phyloP scores from a whole-genome alignment of 2,113 vertebrate species.

The Chaetodon auriga region DNA sequence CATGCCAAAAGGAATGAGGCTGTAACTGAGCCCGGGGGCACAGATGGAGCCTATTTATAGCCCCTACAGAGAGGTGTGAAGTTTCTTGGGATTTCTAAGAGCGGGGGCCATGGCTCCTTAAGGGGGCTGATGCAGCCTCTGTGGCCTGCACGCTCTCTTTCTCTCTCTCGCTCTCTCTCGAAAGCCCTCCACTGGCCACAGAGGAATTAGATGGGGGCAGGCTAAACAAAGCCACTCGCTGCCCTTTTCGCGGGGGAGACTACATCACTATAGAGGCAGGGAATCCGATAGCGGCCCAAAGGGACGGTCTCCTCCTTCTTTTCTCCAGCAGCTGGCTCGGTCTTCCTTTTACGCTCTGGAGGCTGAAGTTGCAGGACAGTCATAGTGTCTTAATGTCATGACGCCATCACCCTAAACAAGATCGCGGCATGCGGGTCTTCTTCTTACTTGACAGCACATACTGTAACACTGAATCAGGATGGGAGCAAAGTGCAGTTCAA shows the following conservation, averaged over 20 bases:
- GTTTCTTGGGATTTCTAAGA: slow-evolving; percentile 86
- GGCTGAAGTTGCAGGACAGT: slow-evolving; percentile 10
- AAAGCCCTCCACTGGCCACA: slow-evolving; percentile 64
- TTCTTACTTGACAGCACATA: slow-evolving; percentile 1
- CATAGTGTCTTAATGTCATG: slow-evolving; percentile 15
- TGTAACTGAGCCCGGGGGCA: slow-evolving; percentile 84
- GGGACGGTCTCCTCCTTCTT: slow-evolving; percentile 27
- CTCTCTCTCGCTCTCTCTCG: slow-evolving; percentile 49
- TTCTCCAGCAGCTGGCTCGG: slow-evolving; percentile 31
- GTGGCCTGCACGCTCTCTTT: slow-evolving; percentile 54
- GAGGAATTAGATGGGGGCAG: slow-evolving; percentile 69
- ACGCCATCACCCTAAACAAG: slow-evolving; percentile 36
- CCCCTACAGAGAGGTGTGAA: slow-evolving; percentile 81
- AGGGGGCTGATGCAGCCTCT: slow-evolving; percentile 76
- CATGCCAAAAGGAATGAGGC: slow-evolving; percentile 81
- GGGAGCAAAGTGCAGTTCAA: background rate
- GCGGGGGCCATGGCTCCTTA: slow-evolving; percentile 81
- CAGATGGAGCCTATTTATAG: slow-evolving; percentile 88
- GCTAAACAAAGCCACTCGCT: slow-evolving; percentile 80
- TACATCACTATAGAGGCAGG: slow-evolving; percentile 54
- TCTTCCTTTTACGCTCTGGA: slow-evolving; percentile 39
- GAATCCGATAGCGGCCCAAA: slow-evolving; percentile 40
- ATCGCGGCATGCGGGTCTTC: background rate
- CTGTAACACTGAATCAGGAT: slow-evolving; percentile 7
- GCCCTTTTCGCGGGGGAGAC: slow-evolving; percentile 67